Percentiles rank a stretch among this genome's conserved stretches.
Evolutionary conservation across 1,140 invertebrate genomes (phyloP).

Genomic region (Pogonomyrmex californicus): DNA sequence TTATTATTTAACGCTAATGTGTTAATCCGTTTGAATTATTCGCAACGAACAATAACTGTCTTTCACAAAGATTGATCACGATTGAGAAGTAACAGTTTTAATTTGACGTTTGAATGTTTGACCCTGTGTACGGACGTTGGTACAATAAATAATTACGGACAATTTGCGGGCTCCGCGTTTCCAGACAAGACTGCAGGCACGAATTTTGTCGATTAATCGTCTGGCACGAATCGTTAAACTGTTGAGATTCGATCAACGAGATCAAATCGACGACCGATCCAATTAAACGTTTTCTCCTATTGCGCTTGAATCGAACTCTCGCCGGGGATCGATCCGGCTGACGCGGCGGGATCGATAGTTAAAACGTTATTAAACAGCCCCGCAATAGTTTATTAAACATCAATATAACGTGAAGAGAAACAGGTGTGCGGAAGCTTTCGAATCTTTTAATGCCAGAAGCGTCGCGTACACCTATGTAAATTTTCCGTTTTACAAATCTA

Average conservation of each 20-base stretch:
- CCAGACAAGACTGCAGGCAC: constrained; percentile 55
- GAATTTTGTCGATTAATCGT: constrained; percentile 70
- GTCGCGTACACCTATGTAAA: constrained; percentile 7
- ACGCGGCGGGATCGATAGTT: constrained; percentile 61
- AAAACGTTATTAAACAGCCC: constrained; percentile 59
- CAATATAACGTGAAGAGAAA: constrained; percentile 32
- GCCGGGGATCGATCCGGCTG: constrained; percentile 57
- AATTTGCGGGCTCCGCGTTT: constrained; percentile 52
- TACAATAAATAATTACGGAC: constrained; percentile 63
- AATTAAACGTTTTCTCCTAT: constrained; percentile 71
- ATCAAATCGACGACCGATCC: constrained; percentile 66
- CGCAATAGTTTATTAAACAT: constrained; percentile 63
- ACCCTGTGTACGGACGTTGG: constrained; percentile 47
- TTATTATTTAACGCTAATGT: constrained; percentile 25
- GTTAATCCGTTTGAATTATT: constrained; percentile 34
- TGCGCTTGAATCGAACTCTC: constrained; percentile 51
- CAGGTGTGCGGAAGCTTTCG: constrained; percentile 4
- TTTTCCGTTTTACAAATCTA: constrained; percentile 3
- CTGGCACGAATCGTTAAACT: constrained; percentile 68
- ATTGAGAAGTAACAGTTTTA: constrained; percentile 51
- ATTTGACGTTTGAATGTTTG: constrained; percentile 48
- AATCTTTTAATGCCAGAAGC: constrained; percentile 21
- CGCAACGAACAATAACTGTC: constrained; percentile 16
- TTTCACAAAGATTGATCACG: constrained; percentile 49
- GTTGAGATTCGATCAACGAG: constrained; percentile 72